These are phyloP conservation scores for Dendronephthya gigantea DNA, from an alignment of 64 coral and sea anemone genomes.

Conservation along the genomic window DNA sequence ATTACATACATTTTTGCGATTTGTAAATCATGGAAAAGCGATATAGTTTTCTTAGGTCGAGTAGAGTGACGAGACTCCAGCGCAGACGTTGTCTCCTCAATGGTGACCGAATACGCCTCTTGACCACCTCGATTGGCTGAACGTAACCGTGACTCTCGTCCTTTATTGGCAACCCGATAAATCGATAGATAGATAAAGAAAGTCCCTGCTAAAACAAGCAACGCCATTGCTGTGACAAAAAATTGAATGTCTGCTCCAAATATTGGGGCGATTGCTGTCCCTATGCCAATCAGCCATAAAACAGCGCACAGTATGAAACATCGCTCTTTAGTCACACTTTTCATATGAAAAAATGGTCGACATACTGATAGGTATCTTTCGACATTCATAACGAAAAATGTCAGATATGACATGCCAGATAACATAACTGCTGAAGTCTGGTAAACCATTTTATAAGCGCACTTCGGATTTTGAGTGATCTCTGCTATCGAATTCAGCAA, in stretches of 20 bases:
- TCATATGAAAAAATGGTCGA: neutral
- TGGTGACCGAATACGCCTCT: no score
- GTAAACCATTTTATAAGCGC: neutral
- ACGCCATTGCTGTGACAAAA: neutral
- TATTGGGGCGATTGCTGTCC: neutral
- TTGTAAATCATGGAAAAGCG: neutral
- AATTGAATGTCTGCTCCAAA: neutral
- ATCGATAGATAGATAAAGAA: neutral
- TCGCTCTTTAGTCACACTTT: neutral
- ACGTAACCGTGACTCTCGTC: no score
- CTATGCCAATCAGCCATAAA: neutral
- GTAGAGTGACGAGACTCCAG: neutral
- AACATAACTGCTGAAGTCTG: neutral
- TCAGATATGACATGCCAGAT: neutral
- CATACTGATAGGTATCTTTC: neutral
- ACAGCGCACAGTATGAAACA: neutral
- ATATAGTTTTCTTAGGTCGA: neutral
- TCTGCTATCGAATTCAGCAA: neutral
- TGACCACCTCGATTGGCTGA: neutral
- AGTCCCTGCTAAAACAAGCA: neutral
- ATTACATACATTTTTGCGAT: conserved; percentile 6
- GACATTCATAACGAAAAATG: conserved; percentile 1
- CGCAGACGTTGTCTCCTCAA: no score
- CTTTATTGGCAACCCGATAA: neutral
- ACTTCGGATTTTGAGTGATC: neutral